A percentile compares a stretch with the other conserved stretches of the same genome.
phyloP scores from a whole-genome alignment of 2,888 invertebrate genomes.

The Trimorus sp. region DNA sequence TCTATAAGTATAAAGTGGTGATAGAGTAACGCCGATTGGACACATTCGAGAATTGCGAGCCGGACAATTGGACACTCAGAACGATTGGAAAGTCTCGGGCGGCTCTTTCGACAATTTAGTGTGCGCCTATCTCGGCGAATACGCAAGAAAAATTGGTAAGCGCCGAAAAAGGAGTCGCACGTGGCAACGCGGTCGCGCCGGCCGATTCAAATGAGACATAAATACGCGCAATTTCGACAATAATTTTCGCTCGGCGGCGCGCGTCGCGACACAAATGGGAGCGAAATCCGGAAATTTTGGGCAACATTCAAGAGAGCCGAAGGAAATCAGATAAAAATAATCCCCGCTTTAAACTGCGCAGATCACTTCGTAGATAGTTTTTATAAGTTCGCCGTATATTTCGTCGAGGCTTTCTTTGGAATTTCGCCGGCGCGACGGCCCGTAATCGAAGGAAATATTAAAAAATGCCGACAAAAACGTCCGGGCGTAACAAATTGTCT shows the following conservation, averaged over 20 bases:
- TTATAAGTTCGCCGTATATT: slow-evolving; percentile 19
- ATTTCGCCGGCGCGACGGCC: not conserved
- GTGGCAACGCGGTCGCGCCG: not conserved
- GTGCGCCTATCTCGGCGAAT: slow-evolving; percentile 41
- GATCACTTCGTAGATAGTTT: slow-evolving; percentile 15
- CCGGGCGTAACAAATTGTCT: not conserved
- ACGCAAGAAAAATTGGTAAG: slow-evolving; percentile 44
- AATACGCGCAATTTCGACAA: not conserved
- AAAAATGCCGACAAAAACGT: no score
- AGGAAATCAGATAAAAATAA: slow-evolving; percentile 43
- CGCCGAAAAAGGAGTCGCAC: slow-evolving; percentile 10
- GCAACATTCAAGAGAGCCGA: slow-evolving; percentile 7
- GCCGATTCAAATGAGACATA: slow-evolving; percentile 5
- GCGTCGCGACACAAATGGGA: slow-evolving; percentile 4
- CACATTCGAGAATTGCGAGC: slow-evolving; percentile 52
- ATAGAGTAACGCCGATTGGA: slow-evolving; percentile 51
- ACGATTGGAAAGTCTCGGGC: slow-evolving; percentile 52
- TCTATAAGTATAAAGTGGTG: slow-evolving; percentile 46
- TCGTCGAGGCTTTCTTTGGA: slow-evolving; percentile 2
- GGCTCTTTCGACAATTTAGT: slow-evolving; percentile 52
- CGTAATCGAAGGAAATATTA: no score
- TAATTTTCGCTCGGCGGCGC: not conserved
- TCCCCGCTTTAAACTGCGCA: slow-evolving; percentile 4
- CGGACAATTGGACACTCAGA: slow-evolving; percentile 55
- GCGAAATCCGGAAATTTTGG: slow-evolving; percentile 13